phyloP scores from a whole-genome alignment of 2,797 vertebrate species.

The Notolepis coatsorum region DNA sequence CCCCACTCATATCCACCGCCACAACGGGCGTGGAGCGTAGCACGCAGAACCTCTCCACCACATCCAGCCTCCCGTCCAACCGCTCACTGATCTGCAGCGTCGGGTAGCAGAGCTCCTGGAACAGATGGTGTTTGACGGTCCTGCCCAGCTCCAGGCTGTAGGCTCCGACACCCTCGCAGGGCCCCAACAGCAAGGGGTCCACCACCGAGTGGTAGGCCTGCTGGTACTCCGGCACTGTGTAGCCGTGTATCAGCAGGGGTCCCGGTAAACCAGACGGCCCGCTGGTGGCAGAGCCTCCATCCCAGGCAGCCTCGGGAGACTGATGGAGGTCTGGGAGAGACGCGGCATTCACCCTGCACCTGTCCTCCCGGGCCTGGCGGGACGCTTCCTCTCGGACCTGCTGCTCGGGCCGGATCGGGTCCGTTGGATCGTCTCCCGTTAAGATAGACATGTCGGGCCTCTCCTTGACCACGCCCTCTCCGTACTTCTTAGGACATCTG shows the following conservation, averaged over 20 bases:
- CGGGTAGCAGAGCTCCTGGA: slow-evolving; percentile 68
- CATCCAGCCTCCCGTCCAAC: slow-evolving; percentile 51
- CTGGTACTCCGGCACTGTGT: slow-evolving; percentile 67
- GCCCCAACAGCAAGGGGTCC: slow-evolving; percentile 68
- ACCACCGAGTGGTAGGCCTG: slow-evolving; percentile 71
- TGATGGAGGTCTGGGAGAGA: slow-evolving; percentile 59
- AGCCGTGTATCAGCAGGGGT: slow-evolving; percentile 70
- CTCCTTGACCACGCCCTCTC: slow-evolving; percentile 60
- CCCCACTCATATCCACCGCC: slow-evolving; percentile 49
- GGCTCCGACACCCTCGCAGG: slow-evolving; percentile 45
- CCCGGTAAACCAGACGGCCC: not conserved
- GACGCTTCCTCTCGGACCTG: slow-evolving; percentile 10
- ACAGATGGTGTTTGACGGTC: slow-evolving; percentile 71
- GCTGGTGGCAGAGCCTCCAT: not conserved
- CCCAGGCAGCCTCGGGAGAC: not conserved
- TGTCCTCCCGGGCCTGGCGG: slow-evolving; percentile 47
- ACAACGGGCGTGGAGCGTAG: slow-evolving; percentile 68
- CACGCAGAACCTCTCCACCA: slow-evolving; percentile 72
- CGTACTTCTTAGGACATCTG: slow-evolving; percentile 74
- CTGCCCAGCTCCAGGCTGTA: slow-evolving; percentile 75
- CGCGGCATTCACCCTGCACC: slow-evolving; percentile 63
- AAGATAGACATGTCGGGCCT: slow-evolving; percentile 46
- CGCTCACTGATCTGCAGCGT: slow-evolving; percentile 52
- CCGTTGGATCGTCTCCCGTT: slow-evolving; percentile 22
- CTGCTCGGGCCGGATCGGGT: slow-evolving; percentile 22